Evolutionary conservation across 1,140 invertebrate genomes (phyloP), one percentile per base, ranked within the genome.

Genomic region (Geopemphigus sp.): DNA sequence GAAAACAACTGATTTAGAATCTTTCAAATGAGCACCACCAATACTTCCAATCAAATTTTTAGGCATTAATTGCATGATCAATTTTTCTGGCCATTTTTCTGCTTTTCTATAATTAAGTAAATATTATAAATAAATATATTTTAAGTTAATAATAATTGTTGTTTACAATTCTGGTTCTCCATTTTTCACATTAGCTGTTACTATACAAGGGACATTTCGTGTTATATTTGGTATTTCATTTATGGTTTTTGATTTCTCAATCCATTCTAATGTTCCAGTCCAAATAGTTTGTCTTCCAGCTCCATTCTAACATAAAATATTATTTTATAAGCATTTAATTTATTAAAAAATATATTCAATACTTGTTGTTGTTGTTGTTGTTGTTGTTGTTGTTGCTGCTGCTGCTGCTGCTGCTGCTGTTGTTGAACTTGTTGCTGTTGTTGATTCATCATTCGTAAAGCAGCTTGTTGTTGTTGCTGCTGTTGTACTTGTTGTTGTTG

Each of bases 21-120:
- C 93, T 85, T 95, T 95, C 1, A 98, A 88, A 85, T 93, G 94
- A 80, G 91, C 89, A 0, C 93, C 92, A 0, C 94, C 94, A 83
- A 95, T 94, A 85, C 90, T 95, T 80, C 93, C 93, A 83, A 97
- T 93, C 63, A 98, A 86, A 83, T 92, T 90, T 84, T 95, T 95
- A 0, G 95, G 95, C 90, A 98, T 94, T 72, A 97, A 84, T 84
- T 97, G 95, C 93, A 98, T 96, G 59, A 95, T 90, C 15, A 98
- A 85, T 85, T 96, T 96, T 76, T 89, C 89, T 4, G 96, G 95
- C 96, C 96, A 98, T 17, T 93, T 92, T 82, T 95, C 93, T 3
- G 94, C 93, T 88, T 95, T 95, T 82, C 92, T 93, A 84, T 56
- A 81, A 47, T 57, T 22, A 17, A 84, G 85, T 45, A 70, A 39